Evolutionary conservation across 2,113 vertebrate species (phyloP).

Genomic region (Daubentonia madagascariensis): DNA sequence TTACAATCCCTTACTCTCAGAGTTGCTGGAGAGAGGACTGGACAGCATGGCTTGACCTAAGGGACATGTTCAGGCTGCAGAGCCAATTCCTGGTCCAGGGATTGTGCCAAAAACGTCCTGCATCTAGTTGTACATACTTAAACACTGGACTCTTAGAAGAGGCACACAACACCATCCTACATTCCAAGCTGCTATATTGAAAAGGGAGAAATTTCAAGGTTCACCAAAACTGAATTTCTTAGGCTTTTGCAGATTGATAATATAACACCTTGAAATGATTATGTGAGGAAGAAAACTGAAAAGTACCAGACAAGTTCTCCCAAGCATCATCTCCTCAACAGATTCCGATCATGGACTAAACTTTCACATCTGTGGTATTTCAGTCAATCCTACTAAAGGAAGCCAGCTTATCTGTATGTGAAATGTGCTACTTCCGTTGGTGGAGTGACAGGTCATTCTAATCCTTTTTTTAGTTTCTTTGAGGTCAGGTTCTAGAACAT

Average conservation of each 20-base stretch:
- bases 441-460: not conserved
- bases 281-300: constrained; percentile 42
- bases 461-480: not conserved
- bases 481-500: not conserved
- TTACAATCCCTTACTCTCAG: not conserved
- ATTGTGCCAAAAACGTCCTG: not conserved
- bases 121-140: not conserved
- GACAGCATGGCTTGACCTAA: not conserved
- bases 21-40: not conserved
- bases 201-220: constrained; percentile 26
- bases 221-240: constrained; percentile 26
- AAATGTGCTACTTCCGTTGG: not conserved
- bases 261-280: constrained; percentile 46
- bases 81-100: not conserved
- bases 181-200: not conserved
- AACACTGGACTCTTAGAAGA: not conserved
- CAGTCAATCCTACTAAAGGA: not conserved
- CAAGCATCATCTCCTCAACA: constrained; percentile 13
- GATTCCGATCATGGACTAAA: not conserved
- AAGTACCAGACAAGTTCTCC: not conserved
- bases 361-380: constrained; percentile 11
- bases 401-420: not conserved
- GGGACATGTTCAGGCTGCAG: not conserved
- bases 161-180: not conserved
- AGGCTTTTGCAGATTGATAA: constrained; percentile 21